Percentiles rank a stretch among this genome's conserved stretches.
phyloP scores from a whole-genome alignment of 2,888 invertebrate genomes.

The Pherbina coryleti region DNA sequence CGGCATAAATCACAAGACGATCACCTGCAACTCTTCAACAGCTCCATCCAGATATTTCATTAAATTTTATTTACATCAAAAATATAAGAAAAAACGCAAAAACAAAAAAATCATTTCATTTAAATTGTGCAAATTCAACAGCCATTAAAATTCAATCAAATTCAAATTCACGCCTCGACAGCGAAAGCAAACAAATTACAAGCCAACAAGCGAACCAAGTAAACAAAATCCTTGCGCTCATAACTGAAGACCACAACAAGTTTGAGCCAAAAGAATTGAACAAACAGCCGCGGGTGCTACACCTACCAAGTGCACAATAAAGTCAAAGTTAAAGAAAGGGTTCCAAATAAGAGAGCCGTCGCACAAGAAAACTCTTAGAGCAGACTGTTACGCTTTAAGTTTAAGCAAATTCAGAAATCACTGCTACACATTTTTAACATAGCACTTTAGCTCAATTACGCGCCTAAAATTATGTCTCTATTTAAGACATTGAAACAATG shows the following conservation, averaged over 20 bases:
- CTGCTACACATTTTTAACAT: no score
- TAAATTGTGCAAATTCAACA: neutral
- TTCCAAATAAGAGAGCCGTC: no score
- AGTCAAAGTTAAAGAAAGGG: no score
- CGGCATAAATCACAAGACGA: no score
- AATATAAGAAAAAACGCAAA: no score
- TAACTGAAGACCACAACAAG: neutral
- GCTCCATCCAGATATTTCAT: no score
- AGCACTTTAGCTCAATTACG: neutral
- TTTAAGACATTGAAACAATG: neutral
- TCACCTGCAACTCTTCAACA: no score
- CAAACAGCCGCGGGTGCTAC: neutral
- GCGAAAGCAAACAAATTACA: slow-evolving; percentile 11
- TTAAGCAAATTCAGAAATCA: no score
- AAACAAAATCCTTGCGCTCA: neutral
- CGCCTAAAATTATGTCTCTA: slow-evolving; percentile 15
- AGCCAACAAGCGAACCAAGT: neutral
- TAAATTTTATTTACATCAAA: no score
- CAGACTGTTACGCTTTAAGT: neutral
- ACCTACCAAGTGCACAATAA: no score
- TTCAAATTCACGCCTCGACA: slow-evolving; percentile 16
- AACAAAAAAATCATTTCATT: no score
- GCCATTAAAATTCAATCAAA: slow-evolving; percentile 26
- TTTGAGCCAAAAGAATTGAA: neutral
- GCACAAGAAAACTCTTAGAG: neutral